Conservation (phyloP, 2,113 vertebrate species). For the Ploceus nigricollis region DNA sequence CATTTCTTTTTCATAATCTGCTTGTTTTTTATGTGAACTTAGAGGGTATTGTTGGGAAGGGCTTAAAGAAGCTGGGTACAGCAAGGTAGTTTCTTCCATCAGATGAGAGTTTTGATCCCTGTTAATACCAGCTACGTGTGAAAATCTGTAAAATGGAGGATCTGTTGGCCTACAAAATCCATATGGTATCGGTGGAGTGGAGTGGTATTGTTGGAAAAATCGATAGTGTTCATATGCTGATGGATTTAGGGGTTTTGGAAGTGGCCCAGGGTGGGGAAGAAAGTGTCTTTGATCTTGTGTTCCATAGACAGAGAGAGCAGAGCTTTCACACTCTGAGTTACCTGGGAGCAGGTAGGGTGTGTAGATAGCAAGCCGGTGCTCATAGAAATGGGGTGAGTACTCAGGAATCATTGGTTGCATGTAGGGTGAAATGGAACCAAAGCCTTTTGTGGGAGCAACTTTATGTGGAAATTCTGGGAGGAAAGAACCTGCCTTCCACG, state of each 20-base stretch:
- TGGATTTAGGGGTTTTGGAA: slow-evolving; percentile 71
- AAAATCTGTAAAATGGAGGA: slow-evolving; percentile 72
- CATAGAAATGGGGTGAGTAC: slow-evolving; percentile 82
- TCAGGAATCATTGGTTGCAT: slow-evolving; percentile 78
- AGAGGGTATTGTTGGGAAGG: slow-evolving; percentile 60
- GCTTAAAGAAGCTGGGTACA: slow-evolving; percentile 74
- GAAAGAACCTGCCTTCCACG: slow-evolving; percentile 77
- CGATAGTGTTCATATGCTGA: slow-evolving; percentile 80
- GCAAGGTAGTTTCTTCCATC: slow-evolving; percentile 68
- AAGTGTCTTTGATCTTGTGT: slow-evolving; percentile 83
- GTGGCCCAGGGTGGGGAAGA: slow-evolving; percentile 76
- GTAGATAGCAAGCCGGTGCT: slow-evolving; percentile 78
- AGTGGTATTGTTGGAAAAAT: slow-evolving; percentile 80
- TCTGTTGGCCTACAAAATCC: slow-evolving; percentile 81
- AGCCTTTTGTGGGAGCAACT: slow-evolving; percentile 66
- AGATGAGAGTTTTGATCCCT: slow-evolving; percentile 72
- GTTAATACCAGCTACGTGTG: slow-evolving; percentile 70
- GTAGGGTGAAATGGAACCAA: slow-evolving; percentile 74
- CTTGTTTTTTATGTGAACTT: slow-evolving; percentile 64
- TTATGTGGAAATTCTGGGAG: slow-evolving; percentile 76
- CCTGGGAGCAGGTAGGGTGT: slow-evolving; percentile 79
- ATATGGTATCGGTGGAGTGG: slow-evolving; percentile 75
- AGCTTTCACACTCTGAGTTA: slow-evolving; percentile 66
- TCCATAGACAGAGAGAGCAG: slow-evolving; percentile 74
- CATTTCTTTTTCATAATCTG: slow-evolving; percentile 66